phyloP scores from a whole-genome alignment of 2,888 invertebrate species.

The Volucella bombylans region DNA sequence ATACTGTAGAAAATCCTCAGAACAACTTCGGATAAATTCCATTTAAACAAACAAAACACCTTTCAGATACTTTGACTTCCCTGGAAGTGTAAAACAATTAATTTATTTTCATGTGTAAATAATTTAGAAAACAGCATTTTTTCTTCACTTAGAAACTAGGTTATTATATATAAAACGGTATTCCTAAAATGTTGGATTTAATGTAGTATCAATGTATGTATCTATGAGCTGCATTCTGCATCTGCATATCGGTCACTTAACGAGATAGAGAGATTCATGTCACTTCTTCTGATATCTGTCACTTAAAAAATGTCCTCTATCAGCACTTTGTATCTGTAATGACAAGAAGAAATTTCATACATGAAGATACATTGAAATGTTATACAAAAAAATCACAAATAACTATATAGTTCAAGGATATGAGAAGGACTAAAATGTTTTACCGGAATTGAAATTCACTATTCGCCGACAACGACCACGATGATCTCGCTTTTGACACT shows the following conservation, averaged over 20 bases:
- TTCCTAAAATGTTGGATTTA: background rate
- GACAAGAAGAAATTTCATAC: conserved; percentile 1
- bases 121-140: conserved; percentile 32
- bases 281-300: conserved; percentile 22
- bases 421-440: background rate
- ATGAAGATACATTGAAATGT: background rate
- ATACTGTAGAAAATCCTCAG: background rate
- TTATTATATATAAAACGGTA: background rate
- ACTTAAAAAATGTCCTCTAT: conserved; percentile 18
- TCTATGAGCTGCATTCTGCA: conserved; percentile 25
- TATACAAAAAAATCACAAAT: background rate
- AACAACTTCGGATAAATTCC: background rate
- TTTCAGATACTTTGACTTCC: conserved; percentile 23
- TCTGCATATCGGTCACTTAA: conserved; percentile 13
- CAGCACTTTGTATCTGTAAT: conserved; percentile 43
- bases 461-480: conserved; percentile 79
- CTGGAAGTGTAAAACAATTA: conserved; percentile 13
- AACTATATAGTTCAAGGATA: background rate
- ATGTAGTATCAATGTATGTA: background rate
- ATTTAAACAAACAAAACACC: background rate
- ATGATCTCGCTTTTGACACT: conserved; percentile 80
- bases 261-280: conserved; percentile 60
- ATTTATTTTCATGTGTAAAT: conserved; percentile 44
- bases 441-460: conserved; percentile 78
- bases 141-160: background rate